Percentiles rank a stretch among this genome's conserved stretches.
These are phyloP conservation scores for Geothlypis trichas DNA, from an alignment of 2,113 vertebrate genomes.

Conservation along the genomic window DNA sequence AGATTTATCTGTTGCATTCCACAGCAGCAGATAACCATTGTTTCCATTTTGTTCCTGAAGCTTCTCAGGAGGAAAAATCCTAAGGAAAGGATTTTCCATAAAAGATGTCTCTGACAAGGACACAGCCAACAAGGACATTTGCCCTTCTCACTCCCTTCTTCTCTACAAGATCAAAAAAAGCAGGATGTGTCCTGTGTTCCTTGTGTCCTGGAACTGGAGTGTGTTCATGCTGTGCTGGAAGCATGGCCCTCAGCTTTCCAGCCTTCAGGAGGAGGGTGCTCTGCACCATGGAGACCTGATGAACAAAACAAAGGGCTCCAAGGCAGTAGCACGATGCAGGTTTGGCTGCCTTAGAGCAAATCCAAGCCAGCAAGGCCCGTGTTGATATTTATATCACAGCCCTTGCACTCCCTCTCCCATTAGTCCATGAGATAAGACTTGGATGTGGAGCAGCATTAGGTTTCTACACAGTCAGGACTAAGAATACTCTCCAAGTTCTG, in stretches of 20 bases:
- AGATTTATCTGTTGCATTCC: no score
- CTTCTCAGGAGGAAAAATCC: no score
- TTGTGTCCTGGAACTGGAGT: not conserved
- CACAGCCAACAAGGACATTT: not conserved
- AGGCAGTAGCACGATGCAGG: not conserved
- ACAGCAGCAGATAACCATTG: no score
- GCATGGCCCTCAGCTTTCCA: not conserved
- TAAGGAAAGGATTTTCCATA: no score
- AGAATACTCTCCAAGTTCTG: not conserved
- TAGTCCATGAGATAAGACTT: conserved; percentile 23
- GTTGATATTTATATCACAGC: conserved; percentile 8
- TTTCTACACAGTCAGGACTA: not conserved
- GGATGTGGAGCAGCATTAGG: not conserved
- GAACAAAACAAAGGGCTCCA: not conserved
- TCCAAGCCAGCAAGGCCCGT: conserved; percentile 2
- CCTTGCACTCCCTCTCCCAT: not conserved
- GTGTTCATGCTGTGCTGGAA: not conserved
- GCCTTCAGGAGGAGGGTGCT: not conserved
- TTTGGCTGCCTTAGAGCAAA: conserved; percentile 12
- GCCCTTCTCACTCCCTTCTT: not conserved
- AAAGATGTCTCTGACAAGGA: no score
- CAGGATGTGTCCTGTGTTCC: not conserved
- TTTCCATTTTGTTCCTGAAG: no score
- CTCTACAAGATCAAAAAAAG: not conserved
- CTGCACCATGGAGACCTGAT: not conserved